phyloP scores from a whole-genome alignment of 2,113 vertebrate genomes.

The Serinus canaria region DNA sequence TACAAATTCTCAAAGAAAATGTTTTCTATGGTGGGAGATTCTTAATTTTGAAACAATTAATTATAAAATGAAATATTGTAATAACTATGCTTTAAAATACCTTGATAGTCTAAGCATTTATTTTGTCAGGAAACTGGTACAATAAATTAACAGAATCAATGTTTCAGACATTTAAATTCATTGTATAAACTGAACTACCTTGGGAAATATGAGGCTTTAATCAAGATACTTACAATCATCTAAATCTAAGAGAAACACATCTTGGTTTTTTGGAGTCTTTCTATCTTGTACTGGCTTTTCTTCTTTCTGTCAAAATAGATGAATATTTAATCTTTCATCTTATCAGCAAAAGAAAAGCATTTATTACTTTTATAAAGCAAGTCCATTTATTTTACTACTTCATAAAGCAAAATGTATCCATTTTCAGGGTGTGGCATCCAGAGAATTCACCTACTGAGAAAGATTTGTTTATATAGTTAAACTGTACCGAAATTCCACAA shows the following conservation, averaged over 20 bases:
- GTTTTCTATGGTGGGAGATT: background rate
- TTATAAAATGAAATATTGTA: background rate
- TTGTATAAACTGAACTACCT: background rate
- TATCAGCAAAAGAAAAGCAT: background rate
- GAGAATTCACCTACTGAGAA: background rate
- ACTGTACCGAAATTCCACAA: background rate
- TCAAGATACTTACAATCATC: constrained; percentile 89
- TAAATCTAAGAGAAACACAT: constrained; percentile 88
- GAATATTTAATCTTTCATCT: background rate
- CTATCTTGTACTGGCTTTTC: constrained; percentile 55
- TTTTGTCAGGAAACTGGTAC: background rate
- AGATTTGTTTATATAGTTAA: background rate
- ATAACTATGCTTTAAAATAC: background rate
- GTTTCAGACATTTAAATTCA: background rate
- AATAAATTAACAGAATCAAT: background rate
- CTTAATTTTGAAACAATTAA: background rate
- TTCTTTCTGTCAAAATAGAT: constrained; percentile 77
- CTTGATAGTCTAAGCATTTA: background rate
- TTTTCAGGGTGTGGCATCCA: background rate
- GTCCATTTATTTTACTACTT: background rate
- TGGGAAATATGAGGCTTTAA: background rate
- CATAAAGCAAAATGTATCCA: background rate
- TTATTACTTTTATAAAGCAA: background rate
- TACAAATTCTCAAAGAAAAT: background rate
- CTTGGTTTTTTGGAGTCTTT: constrained; percentile 66